These are phyloP conservation scores for Bufo gargarizans DNA, from an alignment of 2,113 vertebrate genomes.

Conservation along the genomic window DNA sequence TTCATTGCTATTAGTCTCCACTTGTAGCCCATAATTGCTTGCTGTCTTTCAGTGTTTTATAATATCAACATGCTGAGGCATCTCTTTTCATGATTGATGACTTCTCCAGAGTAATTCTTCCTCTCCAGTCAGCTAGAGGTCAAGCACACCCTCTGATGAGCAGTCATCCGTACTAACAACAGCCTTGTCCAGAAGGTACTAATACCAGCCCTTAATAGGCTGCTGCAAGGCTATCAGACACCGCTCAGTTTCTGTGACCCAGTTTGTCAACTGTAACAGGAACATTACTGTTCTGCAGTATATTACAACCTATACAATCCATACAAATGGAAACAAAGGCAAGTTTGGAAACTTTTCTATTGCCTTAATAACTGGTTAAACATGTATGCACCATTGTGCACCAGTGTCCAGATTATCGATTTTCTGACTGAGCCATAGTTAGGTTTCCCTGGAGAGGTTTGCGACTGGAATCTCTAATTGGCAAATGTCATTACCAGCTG, in stretches of 20 bases:
- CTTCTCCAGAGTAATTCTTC: conserved; percentile 19
- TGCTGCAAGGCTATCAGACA: neutral
- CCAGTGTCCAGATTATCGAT: neutral
- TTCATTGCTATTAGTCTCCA: neutral
- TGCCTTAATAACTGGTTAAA: neutral
- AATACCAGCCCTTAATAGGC: conserved; percentile 5
- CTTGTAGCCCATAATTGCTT: neutral
- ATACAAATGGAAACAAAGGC: neutral
- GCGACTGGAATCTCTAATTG: conserved; percentile 10
- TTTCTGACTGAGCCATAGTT: neutral
- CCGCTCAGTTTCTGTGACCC: neutral
- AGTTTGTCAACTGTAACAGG: neutral
- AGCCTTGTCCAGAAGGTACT: conserved; percentile 38
- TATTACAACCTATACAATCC: neutral
- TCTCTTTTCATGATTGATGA: conserved; percentile 16
- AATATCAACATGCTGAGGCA: neutral
- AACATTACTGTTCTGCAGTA: neutral
- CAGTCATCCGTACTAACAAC: conserved; percentile 16
- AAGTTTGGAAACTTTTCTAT: neutral
- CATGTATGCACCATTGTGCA: conserved; percentile 4
- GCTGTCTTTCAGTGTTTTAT: neutral
- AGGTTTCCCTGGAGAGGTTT: conserved; percentile 16
- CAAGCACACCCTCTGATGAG: neutral
- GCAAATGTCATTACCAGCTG: conserved; percentile 37
- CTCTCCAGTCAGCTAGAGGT: conserved; percentile 18